Percentiles rank a stretch among this genome's conserved stretches.
Conservation (phyloP, 2,113 vertebrate species). For the Phalacrocorax brasilianus region DNA sequence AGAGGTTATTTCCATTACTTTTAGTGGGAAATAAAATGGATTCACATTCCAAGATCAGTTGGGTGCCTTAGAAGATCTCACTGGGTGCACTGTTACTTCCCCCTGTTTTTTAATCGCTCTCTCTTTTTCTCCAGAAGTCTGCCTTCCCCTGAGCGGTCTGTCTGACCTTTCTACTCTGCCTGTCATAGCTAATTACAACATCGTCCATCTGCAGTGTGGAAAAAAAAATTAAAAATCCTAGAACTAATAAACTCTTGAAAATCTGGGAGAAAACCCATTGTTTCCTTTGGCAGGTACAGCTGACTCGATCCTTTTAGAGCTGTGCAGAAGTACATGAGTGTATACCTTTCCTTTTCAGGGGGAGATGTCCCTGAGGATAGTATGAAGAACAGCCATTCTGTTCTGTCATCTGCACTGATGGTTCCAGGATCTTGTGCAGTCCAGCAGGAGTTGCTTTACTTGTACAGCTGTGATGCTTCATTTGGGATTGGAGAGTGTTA, state of each 20-base stretch:
- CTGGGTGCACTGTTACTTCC: neutral
- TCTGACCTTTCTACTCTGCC: constrained; percentile 10
- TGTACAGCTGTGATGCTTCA: neutral
- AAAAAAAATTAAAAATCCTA: neutral
- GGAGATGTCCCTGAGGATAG: neutral
- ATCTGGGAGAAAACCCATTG: neutral
- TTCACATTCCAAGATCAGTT: neutral
- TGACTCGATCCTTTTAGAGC: fast-evolving
- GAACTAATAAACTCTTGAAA: neutral
- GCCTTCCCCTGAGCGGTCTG: neutral
- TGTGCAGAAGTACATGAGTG: neutral
- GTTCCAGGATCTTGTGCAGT: neutral
- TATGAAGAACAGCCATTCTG: neutral
- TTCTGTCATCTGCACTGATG: neutral
- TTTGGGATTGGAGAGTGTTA: neutral
- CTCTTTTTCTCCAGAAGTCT: neutral
- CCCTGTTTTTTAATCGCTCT: neutral
- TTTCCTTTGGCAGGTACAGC: neutral
- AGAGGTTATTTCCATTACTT: neutral
- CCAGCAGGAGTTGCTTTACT: neutral
- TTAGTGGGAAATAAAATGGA: constrained; percentile 13
- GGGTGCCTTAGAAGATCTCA: constrained; percentile 19
- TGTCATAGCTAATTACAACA: neutral
- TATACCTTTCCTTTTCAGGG: neutral
- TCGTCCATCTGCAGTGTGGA: neutral